phyloP scores from a whole-genome alignment of 2,888 invertebrate genomes.

The Dynastes tityus region DNA sequence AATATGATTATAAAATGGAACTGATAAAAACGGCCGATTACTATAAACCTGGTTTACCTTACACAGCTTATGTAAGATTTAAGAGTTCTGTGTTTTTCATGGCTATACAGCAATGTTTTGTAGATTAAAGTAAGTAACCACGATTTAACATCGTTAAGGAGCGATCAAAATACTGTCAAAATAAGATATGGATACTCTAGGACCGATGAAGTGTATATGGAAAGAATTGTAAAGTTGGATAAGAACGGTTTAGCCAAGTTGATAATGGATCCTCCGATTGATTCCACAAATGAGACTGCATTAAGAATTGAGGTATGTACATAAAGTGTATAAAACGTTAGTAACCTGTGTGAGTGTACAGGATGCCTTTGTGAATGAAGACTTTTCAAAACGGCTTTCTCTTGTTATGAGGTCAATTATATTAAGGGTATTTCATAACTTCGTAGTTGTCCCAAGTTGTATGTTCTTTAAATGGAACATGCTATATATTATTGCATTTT shows the following conservation, averaged over 20 bases:
- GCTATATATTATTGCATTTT: too few relatives aligned
- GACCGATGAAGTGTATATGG: constrained; percentile 73
- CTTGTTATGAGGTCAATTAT: too few relatives aligned
- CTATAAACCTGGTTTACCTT: constrained; percentile 91
- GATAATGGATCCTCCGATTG: constrained; percentile 75
- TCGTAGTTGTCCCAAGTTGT: too few relatives aligned
- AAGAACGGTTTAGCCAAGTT: constrained; percentile 78
- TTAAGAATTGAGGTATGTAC: constrained; percentile 81
- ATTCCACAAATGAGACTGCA: constrained; percentile 76
- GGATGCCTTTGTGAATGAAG: too few relatives aligned
- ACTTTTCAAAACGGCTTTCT: too few relatives aligned
- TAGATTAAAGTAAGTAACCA: constrained; percentile 81
- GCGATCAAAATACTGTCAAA: constrained; percentile 74
- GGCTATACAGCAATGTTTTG: constrained; percentile 49
- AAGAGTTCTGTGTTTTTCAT: too few relatives aligned
- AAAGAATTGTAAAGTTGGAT: constrained; percentile 74
- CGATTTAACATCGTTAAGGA: constrained; percentile 79
- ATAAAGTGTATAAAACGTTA: not conserved
- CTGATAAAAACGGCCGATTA: constrained; percentile 87
- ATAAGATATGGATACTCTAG: constrained; percentile 77
- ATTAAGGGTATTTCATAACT: too few relatives aligned
- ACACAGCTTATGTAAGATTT: constrained; percentile 82
- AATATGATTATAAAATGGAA: constrained; percentile 83
- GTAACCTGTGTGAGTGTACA: too few relatives aligned
- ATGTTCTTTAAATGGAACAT: too few relatives aligned